Conservation (phyloP, 2,797 vertebrate genomes). For the Liparis tanakae region DNA sequence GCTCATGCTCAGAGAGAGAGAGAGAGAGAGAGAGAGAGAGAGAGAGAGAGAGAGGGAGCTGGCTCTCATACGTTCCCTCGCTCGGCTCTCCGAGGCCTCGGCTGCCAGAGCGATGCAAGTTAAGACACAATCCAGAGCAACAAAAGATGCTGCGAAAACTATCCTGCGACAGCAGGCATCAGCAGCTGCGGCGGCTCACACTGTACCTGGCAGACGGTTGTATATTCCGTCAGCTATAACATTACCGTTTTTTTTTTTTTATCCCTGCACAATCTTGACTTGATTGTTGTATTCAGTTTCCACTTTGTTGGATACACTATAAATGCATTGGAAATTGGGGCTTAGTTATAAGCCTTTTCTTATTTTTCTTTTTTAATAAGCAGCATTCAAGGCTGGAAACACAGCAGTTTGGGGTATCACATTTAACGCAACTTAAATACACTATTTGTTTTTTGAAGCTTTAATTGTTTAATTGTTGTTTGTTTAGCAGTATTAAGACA, state of each 20-base stretch:
- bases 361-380: not conserved
- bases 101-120: slow-evolving; percentile 83
- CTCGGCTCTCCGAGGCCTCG: slow-evolving; percentile 59
- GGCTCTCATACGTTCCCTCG: slow-evolving; percentile 23
- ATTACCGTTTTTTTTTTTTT: not conserved
- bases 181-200: slow-evolving; percentile 18
- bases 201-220: not conserved
- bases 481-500: not conserved
- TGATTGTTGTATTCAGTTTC: not conserved
- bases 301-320: not conserved
- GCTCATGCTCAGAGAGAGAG: not conserved
- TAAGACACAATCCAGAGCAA: slow-evolving; percentile 85
- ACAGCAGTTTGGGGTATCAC: not conserved
- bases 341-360: not conserved
- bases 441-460: not conserved
- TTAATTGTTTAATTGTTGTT: not conserved
- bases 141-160: slow-evolving; percentile 74
- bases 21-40: not conserved
- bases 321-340: not conserved
- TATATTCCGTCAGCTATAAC: not conserved
- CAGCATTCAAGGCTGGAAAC: not conserved
- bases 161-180: slow-evolving; percentile 17
- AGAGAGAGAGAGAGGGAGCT: slow-evolving; percentile 41
- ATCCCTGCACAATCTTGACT: not conserved
- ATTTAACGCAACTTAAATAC: not conserved